Evolutionary conservation across 2,888 invertebrate species (phyloP), one percentile per base, ranked within the genome.

Genomic region (Papilio elwesi): DNA sequence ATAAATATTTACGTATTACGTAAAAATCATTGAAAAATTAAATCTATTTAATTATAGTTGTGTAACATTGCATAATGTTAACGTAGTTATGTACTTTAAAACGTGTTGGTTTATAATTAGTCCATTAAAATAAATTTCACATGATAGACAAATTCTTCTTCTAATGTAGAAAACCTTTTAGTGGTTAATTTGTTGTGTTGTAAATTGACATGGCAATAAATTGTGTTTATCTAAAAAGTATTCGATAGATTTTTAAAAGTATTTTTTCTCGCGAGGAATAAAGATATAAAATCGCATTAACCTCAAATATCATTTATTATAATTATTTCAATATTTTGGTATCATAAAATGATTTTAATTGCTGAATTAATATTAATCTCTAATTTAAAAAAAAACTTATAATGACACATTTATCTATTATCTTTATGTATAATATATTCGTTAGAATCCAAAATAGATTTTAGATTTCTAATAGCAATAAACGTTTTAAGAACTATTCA

Each of bases 51-150:
- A 36, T 59, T 36, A 53, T n/a, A 15, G 36, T 68, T 68, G 53
- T 48, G 47, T 36, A 68, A 68, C 10, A 49, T 68, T 68, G 59
- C 57, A 57, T 49, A 68, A 68, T 59, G n/a, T 68, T 59, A 11
- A 9, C 26, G 4, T 26, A 53, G 10, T 12, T 53, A 15, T n/a
- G 38, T 53, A 53, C 12, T 67, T 38, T 16, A 13, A 7, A 59
- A 12, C 15, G n/a, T 43, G 38, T n/a, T 13, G n/a, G n/a, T 62
- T 62, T 15, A 43, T 62, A 62, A 62, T 62, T 43, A 43, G 13
- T 6, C 38, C 9, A 59, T 57, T 59, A 59, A 59, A 38, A 57
- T 57, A 57, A 59, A 38, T 38, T n/a, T n/a, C n/a, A 59, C 10
- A 15, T 15, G n/a, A 62, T 62, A 15, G 43, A 43, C 1, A n/a